phyloP scores from a whole-genome alignment of 2,113 vertebrate genomes.

The Fregetta grallaria region DNA sequence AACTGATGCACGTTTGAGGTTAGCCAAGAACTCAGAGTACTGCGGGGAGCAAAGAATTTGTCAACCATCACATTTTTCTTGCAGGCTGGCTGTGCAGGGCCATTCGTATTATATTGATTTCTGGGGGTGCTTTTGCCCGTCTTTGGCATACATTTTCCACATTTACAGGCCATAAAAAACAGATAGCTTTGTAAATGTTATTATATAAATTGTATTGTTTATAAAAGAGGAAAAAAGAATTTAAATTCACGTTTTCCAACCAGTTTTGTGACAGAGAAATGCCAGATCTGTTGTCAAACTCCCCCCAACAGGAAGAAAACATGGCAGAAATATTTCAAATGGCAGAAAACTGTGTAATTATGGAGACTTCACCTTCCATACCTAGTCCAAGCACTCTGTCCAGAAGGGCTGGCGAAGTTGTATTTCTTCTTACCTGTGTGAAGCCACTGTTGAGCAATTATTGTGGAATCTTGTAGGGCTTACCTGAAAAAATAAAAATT shows the following conservation, averaged over 20 bases:
- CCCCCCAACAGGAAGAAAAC: background rate
- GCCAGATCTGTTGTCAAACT: background rate
- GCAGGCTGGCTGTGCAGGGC: background rate
- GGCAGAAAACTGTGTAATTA: background rate
- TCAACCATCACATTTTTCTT: conserved; percentile 17
- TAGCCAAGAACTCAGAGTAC: background rate
- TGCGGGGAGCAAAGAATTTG: background rate
- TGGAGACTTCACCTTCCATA: background rate
- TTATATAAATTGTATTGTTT: background rate
- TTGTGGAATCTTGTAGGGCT: background rate
- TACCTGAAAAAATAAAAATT: background rate
- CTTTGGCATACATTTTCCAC: background rate
- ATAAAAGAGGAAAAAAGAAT: background rate
- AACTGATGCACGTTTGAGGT: background rate
- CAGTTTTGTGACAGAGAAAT: background rate
- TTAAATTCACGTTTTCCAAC: background rate
- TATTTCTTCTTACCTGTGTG: background rate
- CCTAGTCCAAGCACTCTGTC: background rate
- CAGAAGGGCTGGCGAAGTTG: background rate
- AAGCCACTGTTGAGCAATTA: background rate
- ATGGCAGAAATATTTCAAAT: background rate
- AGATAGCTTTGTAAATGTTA: background rate
- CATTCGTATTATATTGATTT: background rate
- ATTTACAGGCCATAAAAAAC: background rate
- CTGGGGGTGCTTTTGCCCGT: background rate